These are phyloP conservation scores for Fistularia commersonii DNA, from an alignment of 2,797 vertebrate species.

Conservation along the genomic window DNA sequence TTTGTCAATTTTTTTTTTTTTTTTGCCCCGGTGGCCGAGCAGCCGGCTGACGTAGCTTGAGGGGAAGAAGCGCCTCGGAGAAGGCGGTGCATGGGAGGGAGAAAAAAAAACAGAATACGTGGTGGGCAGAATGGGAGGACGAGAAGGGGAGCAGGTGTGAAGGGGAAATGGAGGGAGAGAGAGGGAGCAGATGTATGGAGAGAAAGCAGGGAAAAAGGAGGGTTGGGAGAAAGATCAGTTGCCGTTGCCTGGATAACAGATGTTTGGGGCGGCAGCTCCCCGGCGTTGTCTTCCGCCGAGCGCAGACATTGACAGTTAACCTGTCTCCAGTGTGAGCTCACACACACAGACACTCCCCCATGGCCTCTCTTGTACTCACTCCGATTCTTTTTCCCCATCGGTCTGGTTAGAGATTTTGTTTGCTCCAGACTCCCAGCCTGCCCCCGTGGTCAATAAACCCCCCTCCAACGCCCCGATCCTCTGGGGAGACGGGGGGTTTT, in stretches of 20 bases:
- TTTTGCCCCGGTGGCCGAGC: constrained; percentile 20
- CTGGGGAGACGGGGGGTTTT: constrained; percentile 47
- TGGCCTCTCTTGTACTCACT: constrained; percentile 45
- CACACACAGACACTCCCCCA: constrained; percentile 22
- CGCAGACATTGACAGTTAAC: constrained; percentile 67
- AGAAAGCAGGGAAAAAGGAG: constrained; percentile 15
- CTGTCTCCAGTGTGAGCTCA: constrained; percentile 51
- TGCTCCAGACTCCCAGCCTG: constrained; percentile 52
- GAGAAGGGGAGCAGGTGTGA: constrained; percentile 40
- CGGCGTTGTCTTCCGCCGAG: constrained; percentile 47
- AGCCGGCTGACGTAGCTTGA: constrained; percentile 26
- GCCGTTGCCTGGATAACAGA: constrained; percentile 66
- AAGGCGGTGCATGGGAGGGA: not conserved
- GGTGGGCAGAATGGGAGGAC: constrained; percentile 8
- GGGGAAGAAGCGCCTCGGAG: not conserved
- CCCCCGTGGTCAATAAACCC: constrained; percentile 57
- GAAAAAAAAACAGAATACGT: constrained; percentile 5
- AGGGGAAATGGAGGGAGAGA: constrained; percentile 11
- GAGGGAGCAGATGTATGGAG: constrained; percentile 24
- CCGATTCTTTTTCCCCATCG: constrained; percentile 27
- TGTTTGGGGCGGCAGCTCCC: constrained; percentile 61
- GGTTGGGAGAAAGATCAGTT: constrained; percentile 57
- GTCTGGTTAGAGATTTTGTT: constrained; percentile 36
- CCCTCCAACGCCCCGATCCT: constrained; percentile 11
- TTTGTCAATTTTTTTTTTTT: no score